These are phyloP conservation scores for Acrocera orbiculus DNA, from an alignment of 2,888 invertebrate species.

Conservation along the genomic window DNA sequence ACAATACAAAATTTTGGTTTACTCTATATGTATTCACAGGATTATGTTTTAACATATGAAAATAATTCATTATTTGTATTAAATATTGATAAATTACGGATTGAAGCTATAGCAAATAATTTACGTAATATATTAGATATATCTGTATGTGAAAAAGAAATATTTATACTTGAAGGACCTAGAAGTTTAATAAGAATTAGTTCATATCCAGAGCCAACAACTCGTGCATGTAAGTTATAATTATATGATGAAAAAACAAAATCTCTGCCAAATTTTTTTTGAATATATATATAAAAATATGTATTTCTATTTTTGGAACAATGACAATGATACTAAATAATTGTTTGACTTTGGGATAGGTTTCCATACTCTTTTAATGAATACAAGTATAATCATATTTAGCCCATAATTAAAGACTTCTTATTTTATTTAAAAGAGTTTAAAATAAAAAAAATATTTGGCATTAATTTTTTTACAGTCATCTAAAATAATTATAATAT, in stretches of 20 bases:
- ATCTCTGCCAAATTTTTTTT: no score
- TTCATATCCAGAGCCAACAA: conserved; percentile 45
- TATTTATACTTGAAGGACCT: conserved; percentile 66
- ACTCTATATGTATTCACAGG: conserved; percentile 47
- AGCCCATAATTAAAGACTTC: conserved; percentile 26
- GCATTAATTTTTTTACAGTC: no score
- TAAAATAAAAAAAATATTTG: no score
- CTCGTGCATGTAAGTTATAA: conserved; percentile 32
- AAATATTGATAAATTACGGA: conserved; percentile 48
- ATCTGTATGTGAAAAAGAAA: conserved; percentile 36
- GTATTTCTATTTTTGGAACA: no score
- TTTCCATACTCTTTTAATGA: no score
- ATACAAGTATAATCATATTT: conserved; percentile 23
- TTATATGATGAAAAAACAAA: no score
- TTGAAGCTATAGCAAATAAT: conserved; percentile 47
- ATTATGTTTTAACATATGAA: conserved; percentile 57
- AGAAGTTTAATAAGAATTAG: conserved; percentile 64
- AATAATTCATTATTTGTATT: conserved; percentile 53
- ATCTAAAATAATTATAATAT: no score
- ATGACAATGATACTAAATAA: neutral
- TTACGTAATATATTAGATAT: conserved; percentile 34
- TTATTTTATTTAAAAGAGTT: no score
- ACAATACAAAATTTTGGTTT: conserved; percentile 37
- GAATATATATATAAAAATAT: no score
- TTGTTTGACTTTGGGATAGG: neutral